Evolutionary conservation across 2,888 invertebrate genomes (phyloP), one percentile per base, ranked within the genome.

Genomic region (Acrocera orbiculus): DNA sequence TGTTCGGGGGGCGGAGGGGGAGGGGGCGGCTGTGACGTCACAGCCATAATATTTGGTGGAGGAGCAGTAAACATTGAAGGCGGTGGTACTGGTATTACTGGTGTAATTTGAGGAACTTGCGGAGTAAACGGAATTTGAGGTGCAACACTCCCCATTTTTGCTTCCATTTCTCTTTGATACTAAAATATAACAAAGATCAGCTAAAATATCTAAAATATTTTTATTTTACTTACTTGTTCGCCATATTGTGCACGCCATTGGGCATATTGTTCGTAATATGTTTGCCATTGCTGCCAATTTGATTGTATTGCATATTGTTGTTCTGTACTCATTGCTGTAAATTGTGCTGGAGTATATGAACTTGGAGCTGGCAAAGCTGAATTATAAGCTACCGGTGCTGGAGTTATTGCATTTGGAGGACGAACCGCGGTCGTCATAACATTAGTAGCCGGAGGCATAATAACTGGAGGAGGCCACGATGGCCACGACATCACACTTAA

Each of bases 241-340:
- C 59, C 59, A 40, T 59, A 60, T 38, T 58, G 58, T 3, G 58
- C 58, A 44, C 58, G 56, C 59, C 59, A 60, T 30, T 55, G 56
- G 6, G 59, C 58, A 34, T 58, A 59, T 35, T 60, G 58, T 20
- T 54, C 52, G 17, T 59, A 57, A 43, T 60, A 38, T 2, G 52
- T 51, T 40, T 59, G 59, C 59, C 59, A 60, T 43, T 60, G 59
- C 37, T 57, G 56, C 57, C 58, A 58, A 41, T 59, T 57, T 35
- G 58, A 58, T 32, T 58, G 58, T 20, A 59, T 42, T 0, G 58
- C 58, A 34, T 47, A 57, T 39, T 59, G 58, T 34, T 59, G 58
- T 20, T 58, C 58, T 1, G 56, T 49, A 5, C 56, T 50, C 47
- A 58, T 47, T 1, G 54, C 54, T 7, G 56, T 55, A 34, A 51